Conservation (phyloP, 2,888 invertebrate species). For the Drosophila phalerata region DNA sequence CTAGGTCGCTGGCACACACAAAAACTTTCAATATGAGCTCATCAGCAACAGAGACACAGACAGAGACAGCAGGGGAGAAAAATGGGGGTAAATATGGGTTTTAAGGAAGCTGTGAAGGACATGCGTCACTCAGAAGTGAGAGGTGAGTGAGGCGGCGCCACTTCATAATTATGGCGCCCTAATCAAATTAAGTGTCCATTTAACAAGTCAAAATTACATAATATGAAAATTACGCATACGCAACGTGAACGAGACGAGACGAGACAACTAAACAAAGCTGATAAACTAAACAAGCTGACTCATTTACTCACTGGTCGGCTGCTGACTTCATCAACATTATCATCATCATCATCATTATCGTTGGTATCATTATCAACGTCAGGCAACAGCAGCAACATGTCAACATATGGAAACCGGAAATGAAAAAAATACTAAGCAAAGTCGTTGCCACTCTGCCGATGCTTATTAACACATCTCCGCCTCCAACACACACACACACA, state of each 20-base stretch:
- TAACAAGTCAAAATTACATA: conserved; percentile 78
- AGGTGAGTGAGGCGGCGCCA: conserved; percentile 40
- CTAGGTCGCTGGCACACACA: conserved; percentile 75
- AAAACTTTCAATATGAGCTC: conserved; percentile 80
- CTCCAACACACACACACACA: conserved; percentile 1
- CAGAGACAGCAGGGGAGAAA: conserved; percentile 30
- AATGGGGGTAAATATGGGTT: conserved; percentile 45
- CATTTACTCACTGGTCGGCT: conserved; percentile 50
- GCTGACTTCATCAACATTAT: conserved; percentile 64
- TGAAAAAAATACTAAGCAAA: conserved; percentile 73
- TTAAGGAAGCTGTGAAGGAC: conserved; percentile 58
- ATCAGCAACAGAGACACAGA: conserved; percentile 57
- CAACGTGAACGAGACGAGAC: conserved; percentile 45
- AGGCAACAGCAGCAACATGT: conserved; percentile 64
- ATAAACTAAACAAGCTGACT: conserved; percentile 66
- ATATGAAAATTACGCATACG: conserved; percentile 81
- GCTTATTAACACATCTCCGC: conserved; percentile 71
- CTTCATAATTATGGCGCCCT: conserved; percentile 72
- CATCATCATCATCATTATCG: conserved; percentile 28
- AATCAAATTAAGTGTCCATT: conserved; percentile 79
- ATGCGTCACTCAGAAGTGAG: conserved; percentile 60
- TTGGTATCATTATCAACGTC: conserved; percentile 21
- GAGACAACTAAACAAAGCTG: conserved; percentile 60
- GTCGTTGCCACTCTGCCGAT: conserved; percentile 73
- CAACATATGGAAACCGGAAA: conserved; percentile 81